Evolutionary conservation across 2,113 vertebrate genomes (phyloP).

Genomic region (Pluvianellus socialis): DNA sequence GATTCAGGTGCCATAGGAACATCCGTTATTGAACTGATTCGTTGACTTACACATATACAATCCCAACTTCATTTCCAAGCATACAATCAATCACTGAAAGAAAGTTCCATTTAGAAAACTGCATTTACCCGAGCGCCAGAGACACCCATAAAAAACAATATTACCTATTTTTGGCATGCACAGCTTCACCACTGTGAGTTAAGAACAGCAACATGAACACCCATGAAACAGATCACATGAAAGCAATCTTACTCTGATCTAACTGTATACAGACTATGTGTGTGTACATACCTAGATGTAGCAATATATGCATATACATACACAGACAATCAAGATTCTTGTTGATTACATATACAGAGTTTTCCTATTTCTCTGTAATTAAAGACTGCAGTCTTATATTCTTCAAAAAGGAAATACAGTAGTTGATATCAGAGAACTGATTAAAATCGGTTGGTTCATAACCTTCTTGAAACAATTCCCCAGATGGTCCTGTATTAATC

Average conservation of each 20-base stretch:
- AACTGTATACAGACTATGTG: background rate
- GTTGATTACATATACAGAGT: background rate
- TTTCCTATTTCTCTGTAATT: background rate
- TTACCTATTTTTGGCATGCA: background rate
- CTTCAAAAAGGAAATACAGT: background rate
- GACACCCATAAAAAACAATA: no score
- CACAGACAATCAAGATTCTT: background rate
- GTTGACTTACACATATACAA: background rate
- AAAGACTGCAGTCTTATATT: background rate
- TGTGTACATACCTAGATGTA: background rate
- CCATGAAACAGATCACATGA: background rate
- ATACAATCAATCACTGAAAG: background rate
- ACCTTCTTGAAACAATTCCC: background rate
- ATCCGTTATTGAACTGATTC: background rate
- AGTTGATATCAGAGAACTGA: background rate
- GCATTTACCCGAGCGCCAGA: background rate
- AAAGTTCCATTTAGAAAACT: background rate
- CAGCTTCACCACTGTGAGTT: background rate
- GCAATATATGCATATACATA: background rate
- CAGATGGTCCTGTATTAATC: background rate
- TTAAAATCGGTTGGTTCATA: background rate
- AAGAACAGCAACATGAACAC: background rate
- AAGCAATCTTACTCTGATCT: background rate
- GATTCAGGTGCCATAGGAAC: background rate
- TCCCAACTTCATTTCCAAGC: background rate